Evolutionary conservation across 2,113 vertebrate genomes (phyloP), one percentile per base, ranked within the genome.

Genomic region (Podarcis raffonei): DNA sequence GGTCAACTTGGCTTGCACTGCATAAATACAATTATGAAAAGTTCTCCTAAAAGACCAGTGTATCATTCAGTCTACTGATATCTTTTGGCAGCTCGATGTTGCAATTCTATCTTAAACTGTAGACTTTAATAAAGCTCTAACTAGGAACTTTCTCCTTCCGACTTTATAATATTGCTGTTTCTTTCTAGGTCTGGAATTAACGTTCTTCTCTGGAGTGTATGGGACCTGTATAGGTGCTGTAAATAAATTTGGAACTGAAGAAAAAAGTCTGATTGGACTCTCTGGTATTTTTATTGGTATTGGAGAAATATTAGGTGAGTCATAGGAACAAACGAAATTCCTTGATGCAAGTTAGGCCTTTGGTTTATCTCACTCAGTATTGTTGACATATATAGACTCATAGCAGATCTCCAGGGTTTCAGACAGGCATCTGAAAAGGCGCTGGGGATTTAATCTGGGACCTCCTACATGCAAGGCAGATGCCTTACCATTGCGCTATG

Each of bases 171-270:
- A 75, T 39, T 81, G 30, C 30, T 16, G 83, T 93, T 88, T 16
- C 2, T 84, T 90, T 57, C 9, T 95, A 99, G 99, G 99, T 71
- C 78, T 99, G 96, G 98, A 98, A 89, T 96, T 99, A 82, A 99
- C 99, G 0, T 99, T 99, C 94, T 99, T 98, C 95, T 99, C 98
- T 88, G 99, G 98, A 6, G 98, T 99, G 2, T 99, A 99, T 22
- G 99, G 99, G 76, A 99, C 99, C 0, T 99, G 98, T 57, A 98
- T 99, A 69, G 99, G 98, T 3, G 98, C 99, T 86, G 97, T 98
- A 95, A 98, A 97, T 2, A 93, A 83, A 0, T 99, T 99, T 89
- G 99, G 98, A 62, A 87, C 94, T 0, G 98, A 99, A 35, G 98
- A 98, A 59, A 99, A 99, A 94, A 97, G 99, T 91, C 95, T 99